phyloP scores from a whole-genome alignment of 2,888 invertebrate genomes.

The Amphipyra tragopoginis region DNA sequence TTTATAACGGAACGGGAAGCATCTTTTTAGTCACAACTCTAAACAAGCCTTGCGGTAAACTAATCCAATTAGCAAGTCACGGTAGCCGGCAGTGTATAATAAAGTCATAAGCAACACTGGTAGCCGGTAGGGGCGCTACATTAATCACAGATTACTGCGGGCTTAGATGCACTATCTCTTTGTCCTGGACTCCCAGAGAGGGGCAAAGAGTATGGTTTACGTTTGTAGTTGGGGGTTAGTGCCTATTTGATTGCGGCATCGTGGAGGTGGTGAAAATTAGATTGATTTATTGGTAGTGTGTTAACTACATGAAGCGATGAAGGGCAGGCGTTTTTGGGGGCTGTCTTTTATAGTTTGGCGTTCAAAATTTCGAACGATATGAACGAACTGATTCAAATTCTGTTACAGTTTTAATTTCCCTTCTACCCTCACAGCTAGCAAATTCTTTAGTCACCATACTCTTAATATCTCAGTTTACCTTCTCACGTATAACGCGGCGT shows the following conservation, averaged over 20 bases:
- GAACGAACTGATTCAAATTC: too few relatives aligned
- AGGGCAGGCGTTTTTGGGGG: too few relatives aligned
- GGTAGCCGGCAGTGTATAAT: conserved; percentile 65
- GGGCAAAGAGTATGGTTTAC: conserved; percentile 62
- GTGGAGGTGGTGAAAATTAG: neutral
- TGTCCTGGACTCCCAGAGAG: conserved; percentile 79
- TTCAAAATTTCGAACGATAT: too few relatives aligned
- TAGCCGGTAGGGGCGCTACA: conserved; percentile 72
- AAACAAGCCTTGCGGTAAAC: conserved; percentile 26
- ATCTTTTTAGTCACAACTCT: conserved; percentile 2
- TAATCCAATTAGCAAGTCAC: conserved; percentile 65
- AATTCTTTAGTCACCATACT: too few relatives aligned
- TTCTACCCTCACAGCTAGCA: too few relatives aligned
- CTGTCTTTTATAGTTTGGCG: too few relatives aligned
- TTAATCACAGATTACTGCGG: conserved; percentile 83
- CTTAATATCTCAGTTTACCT: too few relatives aligned
- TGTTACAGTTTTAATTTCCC: too few relatives aligned
- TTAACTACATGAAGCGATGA: too few relatives aligned
- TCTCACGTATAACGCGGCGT: too few relatives aligned
- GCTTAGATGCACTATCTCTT: conserved; percentile 75
- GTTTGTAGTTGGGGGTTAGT: conserved; percentile 13
- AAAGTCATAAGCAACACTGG: conserved; percentile 77
- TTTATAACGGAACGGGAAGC: too few relatives aligned
- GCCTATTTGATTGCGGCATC: conserved; percentile 15
- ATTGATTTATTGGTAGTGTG: too few relatives aligned